A percentile compares a stretch with the other conserved stretches of the same genome.
Evolutionary conservation across 2,797 vertebrate genomes (phyloP).

Genomic region (Notamacropus eugenii): DNA sequence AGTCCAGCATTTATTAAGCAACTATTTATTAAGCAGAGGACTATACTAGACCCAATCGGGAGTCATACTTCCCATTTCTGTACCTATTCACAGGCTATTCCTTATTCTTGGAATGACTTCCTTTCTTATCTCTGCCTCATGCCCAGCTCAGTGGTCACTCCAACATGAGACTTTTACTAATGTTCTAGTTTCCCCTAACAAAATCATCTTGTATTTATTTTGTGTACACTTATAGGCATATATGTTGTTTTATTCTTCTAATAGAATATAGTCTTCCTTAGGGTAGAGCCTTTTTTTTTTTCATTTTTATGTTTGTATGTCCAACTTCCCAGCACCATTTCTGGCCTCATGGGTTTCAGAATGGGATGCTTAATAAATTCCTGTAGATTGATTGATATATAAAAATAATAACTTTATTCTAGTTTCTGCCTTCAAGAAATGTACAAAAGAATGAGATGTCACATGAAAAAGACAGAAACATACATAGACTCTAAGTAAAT

Average conservation of each 20-base stretch:
- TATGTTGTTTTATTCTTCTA: neutral
- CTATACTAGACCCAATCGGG: constrained; percentile 15
- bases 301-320: neutral
- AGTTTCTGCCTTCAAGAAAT: constrained; percentile 46
- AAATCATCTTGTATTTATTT: neutral
- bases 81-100: neutral
- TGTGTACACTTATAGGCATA: neutral
- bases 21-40: constrained; percentile 10
- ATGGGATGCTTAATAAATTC: neutral
- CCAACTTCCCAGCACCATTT: neutral
- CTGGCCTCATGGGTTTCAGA: neutral
- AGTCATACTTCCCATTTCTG: neutral
- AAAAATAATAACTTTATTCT: constrained; percentile 43
- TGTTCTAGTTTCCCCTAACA: neutral
- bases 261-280: neutral
- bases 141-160: neutral
- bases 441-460: neutral
- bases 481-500: neutral
- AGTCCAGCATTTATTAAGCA: neutral
- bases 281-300: neutral
- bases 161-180: neutral
- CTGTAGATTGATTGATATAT: neutral
- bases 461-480: neutral
- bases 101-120: neutral
- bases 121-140: neutral